Percentiles rank a stretch among this genome's conserved stretches.
Evolutionary conservation across 2,113 vertebrate species (phyloP).

Genomic region (Cyanocitta stelleri): DNA sequence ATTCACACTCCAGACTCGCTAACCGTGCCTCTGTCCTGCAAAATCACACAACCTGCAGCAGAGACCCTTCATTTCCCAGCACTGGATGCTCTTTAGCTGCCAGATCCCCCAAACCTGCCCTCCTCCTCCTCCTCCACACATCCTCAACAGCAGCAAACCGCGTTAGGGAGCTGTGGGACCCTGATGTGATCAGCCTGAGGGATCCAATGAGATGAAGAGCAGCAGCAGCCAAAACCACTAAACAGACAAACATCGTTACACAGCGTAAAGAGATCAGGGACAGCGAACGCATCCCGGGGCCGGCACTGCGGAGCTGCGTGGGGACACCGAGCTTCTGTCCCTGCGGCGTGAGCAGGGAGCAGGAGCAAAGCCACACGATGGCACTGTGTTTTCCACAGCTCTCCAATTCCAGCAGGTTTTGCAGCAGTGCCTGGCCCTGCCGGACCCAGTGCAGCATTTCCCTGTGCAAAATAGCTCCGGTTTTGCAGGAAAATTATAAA

Average conservation of each 20-base stretch:
- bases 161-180: background rate
- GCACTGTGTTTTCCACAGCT: background rate
- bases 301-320: fast-evolving
- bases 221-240: background rate
- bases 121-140: background rate
- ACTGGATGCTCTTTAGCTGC: background rate
- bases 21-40: background rate
- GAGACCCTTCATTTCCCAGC: background rate
- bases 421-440: background rate
- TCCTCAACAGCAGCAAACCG: background rate
- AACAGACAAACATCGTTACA: background rate
- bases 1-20: background rate
- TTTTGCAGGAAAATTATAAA: background rate
- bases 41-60: fast-evolving
- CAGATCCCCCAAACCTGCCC: background rate
- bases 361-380: background rate
- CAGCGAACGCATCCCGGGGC: fast-evolving
- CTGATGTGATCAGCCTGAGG: background rate
- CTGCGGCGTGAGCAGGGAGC: background rate
- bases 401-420: fast-evolving
- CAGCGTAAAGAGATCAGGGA: background rate
- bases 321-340: background rate
- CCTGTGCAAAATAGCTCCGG: background rate
- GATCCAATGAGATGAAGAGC: background rate
- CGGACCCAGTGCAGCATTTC: background rate